Percentiles rank a stretch among this genome's conserved stretches.
Conservation (phyloP, 1,140 invertebrate genomes). For the Scylla paramamosain region DNA sequence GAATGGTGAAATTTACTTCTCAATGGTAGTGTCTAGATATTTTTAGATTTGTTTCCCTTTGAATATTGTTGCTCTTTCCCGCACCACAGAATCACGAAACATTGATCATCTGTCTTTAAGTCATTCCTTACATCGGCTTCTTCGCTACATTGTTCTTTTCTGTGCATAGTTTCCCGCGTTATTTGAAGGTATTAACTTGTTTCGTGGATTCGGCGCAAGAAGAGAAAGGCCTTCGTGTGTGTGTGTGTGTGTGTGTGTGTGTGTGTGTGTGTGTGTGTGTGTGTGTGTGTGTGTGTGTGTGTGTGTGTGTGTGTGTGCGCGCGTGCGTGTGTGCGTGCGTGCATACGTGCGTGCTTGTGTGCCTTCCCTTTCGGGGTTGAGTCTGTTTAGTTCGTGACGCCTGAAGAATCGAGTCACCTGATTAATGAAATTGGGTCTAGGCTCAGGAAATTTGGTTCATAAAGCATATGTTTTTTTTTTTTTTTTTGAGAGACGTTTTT, state of each 20-base stretch:
- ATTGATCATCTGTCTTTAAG: not conserved
- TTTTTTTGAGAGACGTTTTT: no score
- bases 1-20: no score
- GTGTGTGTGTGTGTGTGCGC: constrained; percentile 41
- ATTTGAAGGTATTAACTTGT: not conserved
- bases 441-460: no score
- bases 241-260: constrained; percentile 45
- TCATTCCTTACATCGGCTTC: not conserved
- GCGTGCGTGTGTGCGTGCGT: constrained; percentile 38
- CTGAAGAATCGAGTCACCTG: not conserved
- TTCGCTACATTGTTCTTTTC: not conserved
- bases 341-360: constrained; percentile 6
- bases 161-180: not conserved
- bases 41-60: no score
- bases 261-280: constrained; percentile 49
- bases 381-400: not conserved
- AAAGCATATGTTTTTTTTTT: no score
- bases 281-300: constrained; percentile 45
- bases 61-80: not conserved
- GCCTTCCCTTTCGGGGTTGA: not conserved
- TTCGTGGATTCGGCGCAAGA: not conserved
- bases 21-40: no score
- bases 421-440: no score
- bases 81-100: not conserved
- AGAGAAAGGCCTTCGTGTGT: not conserved